Conservation (phyloP, 2,888 invertebrate genomes). For the Nephrotoma guestfalica region DNA sequence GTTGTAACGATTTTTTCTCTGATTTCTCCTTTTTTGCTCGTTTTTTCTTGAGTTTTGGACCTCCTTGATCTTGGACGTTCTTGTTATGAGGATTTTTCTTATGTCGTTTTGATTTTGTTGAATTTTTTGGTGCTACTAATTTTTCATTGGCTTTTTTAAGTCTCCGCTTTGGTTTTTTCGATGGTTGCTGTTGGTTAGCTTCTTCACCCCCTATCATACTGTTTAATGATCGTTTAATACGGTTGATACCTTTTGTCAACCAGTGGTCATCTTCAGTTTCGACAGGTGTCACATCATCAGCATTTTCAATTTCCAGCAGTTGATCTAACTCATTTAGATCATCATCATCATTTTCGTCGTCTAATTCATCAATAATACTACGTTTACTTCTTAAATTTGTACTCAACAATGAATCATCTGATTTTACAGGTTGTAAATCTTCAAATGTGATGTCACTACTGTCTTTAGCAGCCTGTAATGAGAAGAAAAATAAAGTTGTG, state of each 20-base stretch:
- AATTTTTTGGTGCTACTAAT: not conserved
- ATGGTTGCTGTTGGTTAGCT: not conserved
- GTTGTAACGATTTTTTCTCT: not conserved
- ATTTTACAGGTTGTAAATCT: conserved; percentile 13
- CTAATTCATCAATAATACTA: conserved; percentile 1
- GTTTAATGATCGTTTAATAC: conserved; percentile 4
- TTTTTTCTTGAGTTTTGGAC: not conserved
- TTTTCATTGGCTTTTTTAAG: not conserved
- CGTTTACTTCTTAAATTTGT: conserved; percentile 4
- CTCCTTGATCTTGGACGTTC: not conserved
- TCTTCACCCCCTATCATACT: not conserved
- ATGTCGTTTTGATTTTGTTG: not conserved
- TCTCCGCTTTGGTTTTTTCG: not conserved
- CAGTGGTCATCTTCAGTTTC: conserved; percentile 13
- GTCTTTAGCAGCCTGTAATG: conserved; percentile 13
- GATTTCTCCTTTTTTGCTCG: not conserved
- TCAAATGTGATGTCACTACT: conserved; percentile 19
- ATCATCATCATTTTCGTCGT: not conserved
- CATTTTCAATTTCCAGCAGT: not conserved
- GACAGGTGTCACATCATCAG: conserved; percentile 19
- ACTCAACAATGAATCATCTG: not conserved
- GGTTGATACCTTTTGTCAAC: conserved; percentile 6
- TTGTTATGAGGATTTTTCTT: not conserved
- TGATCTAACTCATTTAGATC: not conserved
- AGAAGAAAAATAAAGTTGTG: not conserved